A percentile compares a stretch with the other conserved stretches of the same genome.
phyloP scores from a whole-genome alignment of 2,113 vertebrate species.

The Myodes glareolus region DNA sequence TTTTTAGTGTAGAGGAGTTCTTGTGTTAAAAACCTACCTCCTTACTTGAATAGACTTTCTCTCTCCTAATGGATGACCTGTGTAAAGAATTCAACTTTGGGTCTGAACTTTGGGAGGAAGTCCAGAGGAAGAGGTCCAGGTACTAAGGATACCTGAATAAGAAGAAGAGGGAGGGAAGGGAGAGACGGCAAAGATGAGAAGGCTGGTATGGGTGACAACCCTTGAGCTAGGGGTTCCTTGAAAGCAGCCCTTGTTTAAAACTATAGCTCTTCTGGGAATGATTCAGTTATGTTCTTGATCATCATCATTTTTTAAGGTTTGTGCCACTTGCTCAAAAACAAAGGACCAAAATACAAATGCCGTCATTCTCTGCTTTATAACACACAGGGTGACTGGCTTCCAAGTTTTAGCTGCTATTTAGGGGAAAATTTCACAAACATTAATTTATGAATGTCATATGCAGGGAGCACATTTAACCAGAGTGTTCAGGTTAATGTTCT shows the following conservation, averaged over 20 bases:
- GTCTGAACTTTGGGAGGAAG: neutral
- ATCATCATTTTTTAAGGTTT: neutral
- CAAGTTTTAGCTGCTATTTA: neutral
- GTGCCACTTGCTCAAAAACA: neutral
- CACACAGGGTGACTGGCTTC: neutral
- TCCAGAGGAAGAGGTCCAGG: neutral
- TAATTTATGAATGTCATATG: constrained; percentile 9
- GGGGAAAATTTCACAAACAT: neutral
- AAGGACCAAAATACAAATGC: neutral
- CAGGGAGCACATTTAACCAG: neutral
- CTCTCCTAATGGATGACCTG: neutral
- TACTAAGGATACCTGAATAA: neutral
- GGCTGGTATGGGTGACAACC: neutral
- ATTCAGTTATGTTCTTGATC: neutral
- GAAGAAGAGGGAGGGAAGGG: neutral
- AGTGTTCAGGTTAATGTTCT: constrained; percentile 36
- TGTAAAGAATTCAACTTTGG: neutral
- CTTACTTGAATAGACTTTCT: neutral
- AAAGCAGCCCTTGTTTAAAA: neutral
- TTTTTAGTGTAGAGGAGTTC: neutral
- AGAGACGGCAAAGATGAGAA: neutral
- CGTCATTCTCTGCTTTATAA: neutral
- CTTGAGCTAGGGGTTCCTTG: neutral
- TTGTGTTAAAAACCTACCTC: neutral
- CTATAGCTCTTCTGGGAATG: neutral